Evolutionary conservation across 2,888 invertebrate species (phyloP).

Genomic region (Pheosia gnoma): DNA sequence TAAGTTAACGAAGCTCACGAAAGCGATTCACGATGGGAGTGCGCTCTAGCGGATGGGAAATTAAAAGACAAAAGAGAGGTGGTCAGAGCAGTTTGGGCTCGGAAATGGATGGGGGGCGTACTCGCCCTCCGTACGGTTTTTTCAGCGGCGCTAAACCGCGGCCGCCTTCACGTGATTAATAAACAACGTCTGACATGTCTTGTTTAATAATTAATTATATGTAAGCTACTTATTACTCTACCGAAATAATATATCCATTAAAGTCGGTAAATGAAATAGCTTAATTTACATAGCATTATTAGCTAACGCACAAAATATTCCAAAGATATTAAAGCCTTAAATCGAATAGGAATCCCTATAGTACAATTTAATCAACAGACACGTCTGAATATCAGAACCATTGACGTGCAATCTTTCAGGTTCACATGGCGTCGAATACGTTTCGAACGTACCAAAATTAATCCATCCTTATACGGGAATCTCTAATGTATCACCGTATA

Average conservation of each 20-base stretch:
- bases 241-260: too few species aligned
- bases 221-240: neutral
- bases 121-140: constrained; percentile 55
- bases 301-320: too few species aligned
- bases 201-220: constrained; percentile 13
- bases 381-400: constrained; percentile 20
- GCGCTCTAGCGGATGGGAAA: constrained; percentile 79
- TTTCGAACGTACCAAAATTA: constrained; percentile 71
- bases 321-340: neutral
- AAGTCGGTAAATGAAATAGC: too few species aligned
- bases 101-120: constrained; percentile 72
- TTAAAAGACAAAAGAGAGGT: constrained; percentile 83
- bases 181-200: constrained; percentile 34
- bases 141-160: constrained; percentile 58
- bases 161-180: constrained; percentile 57
- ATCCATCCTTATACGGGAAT: constrained; percentile 73
- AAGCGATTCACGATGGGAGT: constrained; percentile 76
- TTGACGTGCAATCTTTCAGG: constrained; percentile 55
- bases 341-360: neutral
- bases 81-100: constrained; percentile 74
- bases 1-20: constrained; percentile 81
- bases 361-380: constrained; percentile 19
- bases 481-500: constrained; percentile 71
- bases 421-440: constrained; percentile 60
- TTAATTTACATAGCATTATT: too few species aligned